Evolutionary conservation across 2,888 invertebrate species (phyloP).

Genomic region (Paralinhomoeus sp.): DNA sequence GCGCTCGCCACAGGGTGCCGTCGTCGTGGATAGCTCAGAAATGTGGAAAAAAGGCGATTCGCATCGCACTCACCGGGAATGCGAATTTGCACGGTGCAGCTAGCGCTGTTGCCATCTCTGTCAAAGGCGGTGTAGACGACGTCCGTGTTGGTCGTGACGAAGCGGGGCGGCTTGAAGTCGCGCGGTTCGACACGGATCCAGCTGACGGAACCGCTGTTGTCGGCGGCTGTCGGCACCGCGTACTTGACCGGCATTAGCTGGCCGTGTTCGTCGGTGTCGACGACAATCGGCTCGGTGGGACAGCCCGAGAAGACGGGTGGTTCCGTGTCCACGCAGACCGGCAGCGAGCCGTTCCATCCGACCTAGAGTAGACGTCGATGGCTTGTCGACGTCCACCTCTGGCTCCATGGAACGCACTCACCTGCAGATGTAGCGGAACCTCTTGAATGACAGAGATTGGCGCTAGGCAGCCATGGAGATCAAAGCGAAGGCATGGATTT

Average conservation of each 20-base stretch:
- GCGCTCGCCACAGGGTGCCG: too few relatives aligned
- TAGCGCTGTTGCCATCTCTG: constrained; percentile 86
- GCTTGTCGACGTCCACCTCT: too few relatives aligned
- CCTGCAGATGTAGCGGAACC: constrained; percentile 16
- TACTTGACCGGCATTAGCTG: constrained; percentile 74
- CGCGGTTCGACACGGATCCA: constrained; percentile 72
- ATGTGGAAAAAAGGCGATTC: too few relatives aligned
- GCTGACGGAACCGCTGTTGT: constrained; percentile 65
- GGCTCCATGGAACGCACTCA: not conserved
- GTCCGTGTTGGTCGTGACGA: constrained; percentile 42
- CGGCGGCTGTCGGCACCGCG: constrained; percentile 73
- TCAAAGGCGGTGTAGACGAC: constrained; percentile 89
- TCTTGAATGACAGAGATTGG: constrained; percentile 17
- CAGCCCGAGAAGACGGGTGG: constrained; percentile 90
- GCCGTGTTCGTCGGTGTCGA: constrained; percentile 55
- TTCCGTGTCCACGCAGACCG: constrained; percentile 47
- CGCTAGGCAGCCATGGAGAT: constrained; percentile 71
- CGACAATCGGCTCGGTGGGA: constrained; percentile 64
- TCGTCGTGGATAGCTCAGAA: too few relatives aligned
- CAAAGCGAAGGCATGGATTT: constrained; percentile 81
- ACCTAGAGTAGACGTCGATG: too few relatives aligned
- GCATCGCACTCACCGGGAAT: constrained; percentile 26
- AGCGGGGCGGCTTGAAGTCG: constrained; percentile 38
- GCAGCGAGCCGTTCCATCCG: constrained; percentile 24
- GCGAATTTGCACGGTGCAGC: constrained; percentile 76